Conservation (phyloP, 2,113 vertebrate species). For the Menidia beryllina region DNA sequence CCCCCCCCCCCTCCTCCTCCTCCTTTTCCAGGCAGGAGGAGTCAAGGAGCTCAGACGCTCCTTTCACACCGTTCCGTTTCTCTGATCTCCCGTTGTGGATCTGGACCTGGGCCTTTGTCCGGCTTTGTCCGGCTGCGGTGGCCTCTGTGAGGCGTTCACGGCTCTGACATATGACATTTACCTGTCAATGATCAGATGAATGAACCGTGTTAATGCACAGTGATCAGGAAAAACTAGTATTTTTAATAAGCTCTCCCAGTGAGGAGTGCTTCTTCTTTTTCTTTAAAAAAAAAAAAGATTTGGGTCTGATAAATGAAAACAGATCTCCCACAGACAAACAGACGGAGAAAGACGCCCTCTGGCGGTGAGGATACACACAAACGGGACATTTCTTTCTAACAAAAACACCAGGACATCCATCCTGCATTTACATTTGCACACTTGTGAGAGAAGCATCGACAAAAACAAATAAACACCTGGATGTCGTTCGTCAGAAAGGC, state of each 20-base stretch:
- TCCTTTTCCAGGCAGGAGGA: conserved; percentile 69
- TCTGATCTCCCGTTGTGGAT: conserved; percentile 35
- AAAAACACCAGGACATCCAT: neutral
- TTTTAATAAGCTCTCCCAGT: neutral
- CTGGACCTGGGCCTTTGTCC: conserved; percentile 46
- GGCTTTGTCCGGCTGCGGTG: conserved; percentile 12
- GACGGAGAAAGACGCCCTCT: conserved; percentile 60
- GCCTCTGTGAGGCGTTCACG: conserved; percentile 2
- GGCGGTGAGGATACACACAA: conserved; percentile 23
- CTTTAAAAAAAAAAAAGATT: too few relatives aligned
- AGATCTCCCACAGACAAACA: neutral
- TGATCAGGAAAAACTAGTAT: neutral
- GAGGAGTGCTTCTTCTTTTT: neutral
- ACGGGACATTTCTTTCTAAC: neutral
- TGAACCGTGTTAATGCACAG: neutral
- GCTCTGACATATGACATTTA: neutral
- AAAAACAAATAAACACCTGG: neutral
- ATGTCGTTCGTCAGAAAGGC: neutral
- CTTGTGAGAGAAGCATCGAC: fast-evolving
- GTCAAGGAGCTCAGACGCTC: conserved; percentile 54
- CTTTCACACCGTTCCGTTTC: conserved; percentile 61
- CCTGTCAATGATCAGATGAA: neutral
- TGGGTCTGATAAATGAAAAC: neutral
- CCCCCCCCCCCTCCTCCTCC: conserved; percentile 47
- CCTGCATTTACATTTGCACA: neutral